phyloP scores from a whole-genome alignment of 2,888 invertebrate species.

The Galerucella nymphaeae region DNA sequence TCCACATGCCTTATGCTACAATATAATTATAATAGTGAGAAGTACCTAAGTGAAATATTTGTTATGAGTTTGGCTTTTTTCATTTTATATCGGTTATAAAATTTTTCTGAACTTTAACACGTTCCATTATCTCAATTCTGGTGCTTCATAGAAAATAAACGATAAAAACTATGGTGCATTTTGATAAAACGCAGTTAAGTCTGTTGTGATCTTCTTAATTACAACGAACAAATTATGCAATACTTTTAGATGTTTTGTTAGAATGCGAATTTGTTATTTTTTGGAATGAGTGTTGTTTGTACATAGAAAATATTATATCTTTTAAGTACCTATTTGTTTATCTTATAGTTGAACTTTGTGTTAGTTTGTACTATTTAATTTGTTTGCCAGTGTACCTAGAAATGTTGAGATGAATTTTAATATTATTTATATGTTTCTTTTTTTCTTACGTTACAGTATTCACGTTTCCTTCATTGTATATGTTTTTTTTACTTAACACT shows the following conservation, averaged over 20 bases:
- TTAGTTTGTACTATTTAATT: constrained; percentile 60
- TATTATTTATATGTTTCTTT: constrained; percentile 49
- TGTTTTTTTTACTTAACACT: constrained; percentile 44
- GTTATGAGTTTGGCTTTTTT: constrained; percentile 1
- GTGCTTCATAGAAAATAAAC: constrained; percentile 61
- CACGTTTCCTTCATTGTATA: constrained; percentile 52
- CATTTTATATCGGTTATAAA: not conserved
- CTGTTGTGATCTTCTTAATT: constrained; percentile 54
- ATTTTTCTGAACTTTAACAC: constrained; percentile 60
- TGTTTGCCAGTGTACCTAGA: constrained; percentile 56
- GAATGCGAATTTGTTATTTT: constrained; percentile 53
- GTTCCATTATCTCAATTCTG: constrained; percentile 59
- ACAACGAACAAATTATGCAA: constrained; percentile 59
- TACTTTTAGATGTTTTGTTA: constrained; percentile 52
- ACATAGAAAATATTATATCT: constrained; percentile 55
- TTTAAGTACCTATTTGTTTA: constrained; percentile 56
- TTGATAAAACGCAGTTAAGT: constrained; percentile 39
- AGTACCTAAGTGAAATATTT: too few species aligned
- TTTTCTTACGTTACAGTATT: constrained; percentile 62
- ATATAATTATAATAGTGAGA: too few species aligned
- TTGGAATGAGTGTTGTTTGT: constrained; percentile 54
- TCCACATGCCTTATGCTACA: too few species aligned
- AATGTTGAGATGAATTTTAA: constrained; percentile 52
- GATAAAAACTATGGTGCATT: constrained; percentile 59
- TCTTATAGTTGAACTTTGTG: constrained; percentile 53